Base-by-base conservation (phyloP, 2,797 vertebrate genomes). In the Taeniopygia guttata region DNA sequence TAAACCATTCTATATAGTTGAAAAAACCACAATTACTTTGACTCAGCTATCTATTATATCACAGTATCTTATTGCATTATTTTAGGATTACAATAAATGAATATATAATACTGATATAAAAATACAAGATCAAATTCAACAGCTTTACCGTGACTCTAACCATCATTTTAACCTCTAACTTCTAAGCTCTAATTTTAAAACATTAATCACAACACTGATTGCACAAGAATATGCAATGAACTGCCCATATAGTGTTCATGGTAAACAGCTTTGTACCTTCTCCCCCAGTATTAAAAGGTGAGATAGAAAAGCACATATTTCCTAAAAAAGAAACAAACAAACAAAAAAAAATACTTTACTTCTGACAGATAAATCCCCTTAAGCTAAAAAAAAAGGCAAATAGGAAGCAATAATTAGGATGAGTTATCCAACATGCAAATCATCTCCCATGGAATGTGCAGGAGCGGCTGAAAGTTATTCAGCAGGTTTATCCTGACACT, bases 381-480 rank as follows among this genome's bases (percentile, higher is more conserved):
- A 67, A 97, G 91, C 95, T 74, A 90, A 66, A 94, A 92, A 11
- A 34, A 45, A 78, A 36, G 63, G 23, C 60, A 96, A 82, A 86
- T 46, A 91, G 60, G 52, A 86, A 82, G 51, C 59, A 93, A 93
- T 96, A 97, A 97, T 96, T 97, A 96, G 89, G 64, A 54, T 77
- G 64, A 90, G 79, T 96, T 97, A 95, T 97, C 93, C 92, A 84
- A 95, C 78, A 97, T 96, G 93, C 75, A 97, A 94, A 97, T 95
- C 74, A 70, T 38, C 52, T 92, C 14, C 58, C 1, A 1, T 75
- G 76, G 64, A 69, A 69, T 89, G 76, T 58, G 87, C 6, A 4
- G 77, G 75, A 96, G 38, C 43, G 86, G 67, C 75, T 95, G 90
- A 94, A 94, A 80, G 83, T 96, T 97, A 88, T 95, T 80, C 82